Conservation (phyloP, 2,888 invertebrate genomes). For the Lordiphosa andalusiaca region DNA sequence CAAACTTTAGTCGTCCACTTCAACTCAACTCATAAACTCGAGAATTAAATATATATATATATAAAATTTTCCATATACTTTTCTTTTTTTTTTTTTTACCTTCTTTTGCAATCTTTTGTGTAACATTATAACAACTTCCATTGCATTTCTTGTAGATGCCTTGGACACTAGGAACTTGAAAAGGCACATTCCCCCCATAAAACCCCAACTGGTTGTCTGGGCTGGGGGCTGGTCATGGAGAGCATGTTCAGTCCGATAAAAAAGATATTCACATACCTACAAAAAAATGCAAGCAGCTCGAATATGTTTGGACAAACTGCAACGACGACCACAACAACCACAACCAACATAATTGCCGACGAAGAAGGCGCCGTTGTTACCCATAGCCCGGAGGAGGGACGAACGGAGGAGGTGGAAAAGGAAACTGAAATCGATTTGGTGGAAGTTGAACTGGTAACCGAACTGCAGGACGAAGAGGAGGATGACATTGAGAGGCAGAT, state of each 20-base stretch:
- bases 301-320: conserved; percentile 74
- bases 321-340: conserved; percentile 9
- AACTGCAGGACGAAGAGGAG: conserved; percentile 31
- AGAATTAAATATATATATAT: no score
- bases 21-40: no score
- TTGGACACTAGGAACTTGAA: conserved; percentile 1
- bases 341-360: conserved; percentile 28
- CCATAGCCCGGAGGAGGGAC: background rate
- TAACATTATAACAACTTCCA: no score
- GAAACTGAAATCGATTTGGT: no score
- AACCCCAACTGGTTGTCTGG: background rate
- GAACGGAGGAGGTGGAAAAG: conserved; percentile 11
- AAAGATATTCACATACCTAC: conserved; percentile 79
- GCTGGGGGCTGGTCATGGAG: conserved; percentile 12
- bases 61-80: no score
- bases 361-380: conserved; percentile 19
- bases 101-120: conserved; percentile 4
- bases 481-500: conserved; percentile 75
- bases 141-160: conserved; percentile 16
- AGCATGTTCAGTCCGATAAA: conserved; percentile 80
- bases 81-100: background rate
- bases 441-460: conserved; percentile 1
- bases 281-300: conserved; percentile 78
- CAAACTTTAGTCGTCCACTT: no score
- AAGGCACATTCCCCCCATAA: background rate